Percentiles rank a stretch among this genome's conserved stretches.
Evolutionary conservation across 2,797 vertebrate genomes (phyloP).

Genomic region (Lacerta viridis): DNA sequence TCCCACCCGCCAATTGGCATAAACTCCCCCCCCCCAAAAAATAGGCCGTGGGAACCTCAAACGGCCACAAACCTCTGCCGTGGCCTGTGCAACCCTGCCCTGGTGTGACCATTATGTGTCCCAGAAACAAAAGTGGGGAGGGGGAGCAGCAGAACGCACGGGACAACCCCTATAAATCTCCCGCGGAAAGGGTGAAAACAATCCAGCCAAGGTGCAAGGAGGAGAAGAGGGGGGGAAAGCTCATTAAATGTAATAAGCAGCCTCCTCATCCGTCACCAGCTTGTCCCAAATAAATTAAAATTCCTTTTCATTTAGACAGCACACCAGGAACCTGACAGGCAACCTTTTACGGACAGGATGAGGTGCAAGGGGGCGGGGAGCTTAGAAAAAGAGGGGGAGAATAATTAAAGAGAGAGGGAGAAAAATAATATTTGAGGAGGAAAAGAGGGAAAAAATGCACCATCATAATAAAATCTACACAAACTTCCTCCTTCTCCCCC

Average conservation of each 20-base stretch:
- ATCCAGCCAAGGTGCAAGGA: slow-evolving; percentile 74
- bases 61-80: not conserved
- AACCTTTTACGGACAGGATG: slow-evolving; percentile 79
- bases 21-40: slow-evolving; percentile 41
- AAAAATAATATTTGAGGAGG: not conserved
- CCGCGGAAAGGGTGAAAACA: slow-evolving; percentile 78
- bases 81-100: slow-evolving; percentile 42
- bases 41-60: slow-evolving; percentile 30
- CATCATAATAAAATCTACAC: slow-evolving; percentile 71
- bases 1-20: not conserved
- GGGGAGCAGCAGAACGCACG: slow-evolving; percentile 46
- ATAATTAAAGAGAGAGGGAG: slow-evolving; percentile 51
- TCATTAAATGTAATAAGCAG: slow-evolving; percentile 86
- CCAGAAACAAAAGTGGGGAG: slow-evolving; percentile 25
- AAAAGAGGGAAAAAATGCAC: slow-evolving; percentile 48
- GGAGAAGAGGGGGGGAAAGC: slow-evolving; percentile 24
- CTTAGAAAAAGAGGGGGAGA: slow-evolving; percentile 51
- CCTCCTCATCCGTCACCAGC: slow-evolving; percentile 82
- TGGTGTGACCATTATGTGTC: slow-evolving; percentile 22
- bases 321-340: slow-evolving; percentile 81
- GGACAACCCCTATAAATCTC: slow-evolving; percentile 50
- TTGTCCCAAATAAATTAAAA: slow-evolving; percentile 88
- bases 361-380: slow-evolving; percentile 38
- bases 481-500: slow-evolving; percentile 65
- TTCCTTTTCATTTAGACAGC: slow-evolving; percentile 87